These are phyloP conservation scores for Heteractis magnifica DNA, from an alignment of 92 coral and sea anemone genomes.

Conservation along the genomic window DNA sequence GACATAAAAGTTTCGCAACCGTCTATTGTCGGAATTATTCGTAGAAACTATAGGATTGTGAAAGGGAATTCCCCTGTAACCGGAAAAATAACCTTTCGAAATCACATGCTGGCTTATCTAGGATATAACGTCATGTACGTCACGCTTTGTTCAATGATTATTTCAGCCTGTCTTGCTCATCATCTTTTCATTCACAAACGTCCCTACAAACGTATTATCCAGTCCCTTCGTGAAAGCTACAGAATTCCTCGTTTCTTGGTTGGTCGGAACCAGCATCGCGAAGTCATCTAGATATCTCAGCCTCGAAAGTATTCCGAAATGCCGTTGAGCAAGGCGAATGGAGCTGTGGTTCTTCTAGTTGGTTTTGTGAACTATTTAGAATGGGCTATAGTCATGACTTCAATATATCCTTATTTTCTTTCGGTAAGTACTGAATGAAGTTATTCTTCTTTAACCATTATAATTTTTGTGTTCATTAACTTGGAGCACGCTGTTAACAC, in stretches of 20 bases:
- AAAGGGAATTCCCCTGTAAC: neutral
- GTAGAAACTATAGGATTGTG: neutral
- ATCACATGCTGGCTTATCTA: neutral
- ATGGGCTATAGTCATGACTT: slow-evolving; percentile 70
- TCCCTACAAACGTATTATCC: neutral
- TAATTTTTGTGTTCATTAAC: neutral
- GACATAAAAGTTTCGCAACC: neutral
- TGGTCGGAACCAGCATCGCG: too few species aligned
- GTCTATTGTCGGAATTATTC: neutral
- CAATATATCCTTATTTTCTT: slow-evolving; percentile 58
- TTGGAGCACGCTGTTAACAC: neutral
- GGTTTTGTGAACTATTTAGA: slow-evolving; percentile 72
- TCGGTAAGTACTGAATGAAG: slow-evolving; percentile 39
- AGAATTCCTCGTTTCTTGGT: neutral
- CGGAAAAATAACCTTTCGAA: neutral
- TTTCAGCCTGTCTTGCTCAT: neutral
- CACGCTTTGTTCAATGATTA: neutral
- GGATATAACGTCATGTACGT: neutral
- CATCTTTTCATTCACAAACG: neutral
- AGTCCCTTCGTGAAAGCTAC: neutral
- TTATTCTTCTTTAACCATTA: neutral
- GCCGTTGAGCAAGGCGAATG: slow-evolving; percentile 42
- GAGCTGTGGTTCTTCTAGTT: slow-evolving; percentile 43
- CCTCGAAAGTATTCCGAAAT: neutral
- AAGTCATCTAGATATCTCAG: neutral